phyloP scores from a whole-genome alignment of 2,113 vertebrate genomes.

The Pongo pygmaeus region DNA sequence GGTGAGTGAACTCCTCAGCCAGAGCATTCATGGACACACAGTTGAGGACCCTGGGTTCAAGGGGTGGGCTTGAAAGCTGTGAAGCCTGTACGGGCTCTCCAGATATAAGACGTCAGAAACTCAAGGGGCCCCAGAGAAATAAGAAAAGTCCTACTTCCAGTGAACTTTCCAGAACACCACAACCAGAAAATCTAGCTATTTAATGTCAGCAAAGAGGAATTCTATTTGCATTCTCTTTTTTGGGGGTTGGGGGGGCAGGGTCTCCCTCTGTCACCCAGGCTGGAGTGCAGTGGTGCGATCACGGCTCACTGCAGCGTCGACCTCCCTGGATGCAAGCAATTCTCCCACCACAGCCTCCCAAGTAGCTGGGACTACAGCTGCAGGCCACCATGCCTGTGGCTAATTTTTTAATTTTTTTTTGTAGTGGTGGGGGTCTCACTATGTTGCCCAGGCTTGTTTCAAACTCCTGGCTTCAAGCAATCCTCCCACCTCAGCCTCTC shows the following conservation, averaged over 20 bases:
- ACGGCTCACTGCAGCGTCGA: too few species aligned
- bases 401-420: rapidly evolving
- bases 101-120: neutral
- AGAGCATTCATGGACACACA: neutral
- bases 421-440: too few species aligned
- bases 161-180: neutral
- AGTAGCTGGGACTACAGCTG: too few species aligned
- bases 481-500: too few species aligned
- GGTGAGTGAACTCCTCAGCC: neutral
- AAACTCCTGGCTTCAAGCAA: too few species aligned
- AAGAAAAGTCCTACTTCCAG: neutral
- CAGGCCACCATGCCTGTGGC: too few species aligned
- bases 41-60: rapidly evolving
- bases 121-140: neutral
- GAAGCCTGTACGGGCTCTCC: rapidly evolving
- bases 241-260: too few species aligned
- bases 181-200: neutral
- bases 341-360: too few species aligned
- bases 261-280: too few species aligned
- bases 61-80: neutral
- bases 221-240: neutral
- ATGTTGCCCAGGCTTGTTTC: too few species aligned
- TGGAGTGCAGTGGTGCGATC: too few species aligned
- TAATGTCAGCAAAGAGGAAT: neutral
- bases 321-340: too few species aligned